Conservation (phyloP, 2,797 vertebrate species). For the Labeo calbasu region DNA sequence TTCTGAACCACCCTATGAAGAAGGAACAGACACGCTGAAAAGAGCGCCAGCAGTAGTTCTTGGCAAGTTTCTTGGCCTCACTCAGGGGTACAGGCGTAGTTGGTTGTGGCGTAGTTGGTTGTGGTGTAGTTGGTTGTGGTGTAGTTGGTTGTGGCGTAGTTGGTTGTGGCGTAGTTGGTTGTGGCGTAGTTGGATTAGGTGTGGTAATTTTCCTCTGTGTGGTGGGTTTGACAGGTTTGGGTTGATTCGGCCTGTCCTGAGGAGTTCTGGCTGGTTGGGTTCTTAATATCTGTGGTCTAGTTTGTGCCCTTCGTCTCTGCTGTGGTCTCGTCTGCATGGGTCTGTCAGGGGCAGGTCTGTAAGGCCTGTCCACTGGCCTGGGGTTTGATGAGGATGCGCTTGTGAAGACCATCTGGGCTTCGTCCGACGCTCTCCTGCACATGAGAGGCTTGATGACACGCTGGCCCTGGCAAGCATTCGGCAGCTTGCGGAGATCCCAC, state of each 20-base stretch:
- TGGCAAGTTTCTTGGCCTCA: slow-evolving; percentile 74
- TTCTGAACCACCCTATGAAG: slow-evolving; percentile 78
- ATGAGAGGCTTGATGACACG: slow-evolving; percentile 74
- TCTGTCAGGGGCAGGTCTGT: slow-evolving; percentile 26
- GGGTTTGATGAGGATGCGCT: slow-evolving; percentile 58
- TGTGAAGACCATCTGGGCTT: slow-evolving; percentile 78
- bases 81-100: slow-evolving; percentile 60
- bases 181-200: slow-evolving; percentile 41
- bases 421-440: slow-evolving; percentile 78
- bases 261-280: slow-evolving; percentile 4
- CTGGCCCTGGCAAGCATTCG: slow-evolving; percentile 75
- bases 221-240: slow-evolving; percentile 46
- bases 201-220: slow-evolving; percentile 44
- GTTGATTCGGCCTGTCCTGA: slow-evolving; percentile 29
- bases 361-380: neutral
- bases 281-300: slow-evolving; percentile 20
- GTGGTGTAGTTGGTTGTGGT: slow-evolving; percentile 47
- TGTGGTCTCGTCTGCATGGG: slow-evolving; percentile 20
- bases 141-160: slow-evolving; percentile 44
- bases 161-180: slow-evolving; percentile 46
- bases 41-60: slow-evolving; percentile 83
- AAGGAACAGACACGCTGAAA: slow-evolving; percentile 80
- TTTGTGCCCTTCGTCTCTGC: neutral
- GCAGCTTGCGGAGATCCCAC: slow-evolving; percentile 75
- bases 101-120: slow-evolving; percentile 41